phyloP scores from a whole-genome alignment of 2,113 vertebrate genomes.

The Thamnaconus septentrionalis region DNA sequence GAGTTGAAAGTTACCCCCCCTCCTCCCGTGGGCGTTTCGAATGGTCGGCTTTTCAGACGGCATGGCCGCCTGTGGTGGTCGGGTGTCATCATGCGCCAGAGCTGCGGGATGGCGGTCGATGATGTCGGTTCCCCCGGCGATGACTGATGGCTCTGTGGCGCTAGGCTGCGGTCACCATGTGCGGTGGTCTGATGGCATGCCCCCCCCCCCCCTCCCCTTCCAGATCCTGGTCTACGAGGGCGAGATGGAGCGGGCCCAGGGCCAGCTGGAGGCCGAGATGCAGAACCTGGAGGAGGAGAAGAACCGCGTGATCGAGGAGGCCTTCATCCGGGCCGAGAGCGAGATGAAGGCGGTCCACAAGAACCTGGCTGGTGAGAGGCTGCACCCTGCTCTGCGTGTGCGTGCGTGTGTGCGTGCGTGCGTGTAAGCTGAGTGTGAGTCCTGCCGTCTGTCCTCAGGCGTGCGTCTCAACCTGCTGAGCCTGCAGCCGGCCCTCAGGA shows the following conservation, averaged over 20 bases:
- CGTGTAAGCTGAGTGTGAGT: not conserved
- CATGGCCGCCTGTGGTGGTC: no score
- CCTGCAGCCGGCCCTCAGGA: constrained; percentile 89
- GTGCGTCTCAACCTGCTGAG: constrained; percentile 92
- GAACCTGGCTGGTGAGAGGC: constrained; percentile 88
- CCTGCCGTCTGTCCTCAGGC: constrained; percentile 66
- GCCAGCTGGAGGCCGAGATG: constrained; percentile 91
- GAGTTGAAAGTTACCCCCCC: no score
- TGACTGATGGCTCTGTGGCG: not conserved
- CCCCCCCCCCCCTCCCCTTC: not conserved
- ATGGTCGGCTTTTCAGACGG: no score
- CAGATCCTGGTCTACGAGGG: constrained; percentile 88
- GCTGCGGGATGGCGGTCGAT: no score
- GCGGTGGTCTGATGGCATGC: not conserved
- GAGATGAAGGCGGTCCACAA: constrained; percentile 97
- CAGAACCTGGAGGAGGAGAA: constrained; percentile 94
- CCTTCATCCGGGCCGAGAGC: constrained; percentile 87
- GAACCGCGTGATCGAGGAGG: constrained; percentile 90
- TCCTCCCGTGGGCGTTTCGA: no score
- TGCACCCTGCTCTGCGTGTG: not conserved
- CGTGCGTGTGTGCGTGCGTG: not conserved
- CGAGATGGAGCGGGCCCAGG: constrained; percentile 86
- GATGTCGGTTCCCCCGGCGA: no score
- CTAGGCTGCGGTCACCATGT: no score
- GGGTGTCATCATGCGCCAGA: no score